These are phyloP conservation scores for Xestia ashworthii DNA, from an alignment of 2,888 invertebrate genomes.

Conservation along the genomic window DNA sequence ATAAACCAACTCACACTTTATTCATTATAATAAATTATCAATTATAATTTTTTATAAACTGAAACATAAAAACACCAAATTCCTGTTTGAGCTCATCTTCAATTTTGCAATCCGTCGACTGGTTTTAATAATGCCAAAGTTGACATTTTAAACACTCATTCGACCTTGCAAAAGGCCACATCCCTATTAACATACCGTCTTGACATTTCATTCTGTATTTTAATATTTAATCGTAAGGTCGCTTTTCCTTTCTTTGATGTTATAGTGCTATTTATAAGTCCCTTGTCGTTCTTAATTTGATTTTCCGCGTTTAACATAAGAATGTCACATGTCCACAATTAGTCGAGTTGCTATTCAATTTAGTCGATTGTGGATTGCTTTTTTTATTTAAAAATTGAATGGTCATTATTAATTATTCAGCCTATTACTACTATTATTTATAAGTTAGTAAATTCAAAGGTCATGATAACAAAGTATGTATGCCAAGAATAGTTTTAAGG, in stretches of 20 bases:
- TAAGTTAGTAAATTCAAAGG: neutral
- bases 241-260: conserved; percentile 44
- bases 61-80: conserved; percentile 33
- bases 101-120: conserved; percentile 72
- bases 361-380: conserved; percentile 2
- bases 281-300: neutral
- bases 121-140: conserved; percentile 83
- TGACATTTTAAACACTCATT: conserved; percentile 71
- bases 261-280: conserved; percentile 4
- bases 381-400: conserved; percentile 1
- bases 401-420: neutral
- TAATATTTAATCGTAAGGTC: conserved; percentile 41
- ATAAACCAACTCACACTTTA: neutral
- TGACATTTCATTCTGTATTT: conserved; percentile 59
- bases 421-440: neutral
- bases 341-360: conserved; percentile 18
- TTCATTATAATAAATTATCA: conserved; percentile 17
- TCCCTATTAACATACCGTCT: conserved; percentile 62
- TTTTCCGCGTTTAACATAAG: conserved; percentile 27
- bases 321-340: conserved; percentile 29
- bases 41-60: conserved; percentile 30
- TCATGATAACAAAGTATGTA: conserved; percentile 2
- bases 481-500: neutral
- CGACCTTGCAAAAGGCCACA: conserved; percentile 78
- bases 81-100: conserved; percentile 63